Percentiles rank a stretch among this genome's conserved stretches.
phyloP scores from a whole-genome alignment of 2,113 vertebrate genomes.

The Sitta europaea region DNA sequence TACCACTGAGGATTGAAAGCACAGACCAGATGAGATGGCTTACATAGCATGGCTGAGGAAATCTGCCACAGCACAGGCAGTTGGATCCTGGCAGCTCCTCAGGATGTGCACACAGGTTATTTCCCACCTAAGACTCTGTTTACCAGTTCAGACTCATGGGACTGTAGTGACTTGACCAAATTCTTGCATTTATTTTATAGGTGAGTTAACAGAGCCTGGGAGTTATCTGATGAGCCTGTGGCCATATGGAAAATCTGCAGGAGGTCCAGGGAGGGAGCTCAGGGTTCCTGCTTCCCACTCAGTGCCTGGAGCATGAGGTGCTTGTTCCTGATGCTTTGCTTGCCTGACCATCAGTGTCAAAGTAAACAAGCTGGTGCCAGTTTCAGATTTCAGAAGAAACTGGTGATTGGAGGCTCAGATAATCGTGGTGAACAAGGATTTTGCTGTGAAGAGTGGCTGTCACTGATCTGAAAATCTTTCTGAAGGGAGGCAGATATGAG shows the following conservation, averaged over 20 bases:
- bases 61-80: not conserved
- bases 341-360: not conserved
- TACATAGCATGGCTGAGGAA: not conserved
- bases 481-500: not conserved
- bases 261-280: not conserved
- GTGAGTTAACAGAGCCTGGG: not conserved
- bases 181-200: not conserved
- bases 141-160: no score
- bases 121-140: not conserved
- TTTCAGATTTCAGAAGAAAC: not conserved
- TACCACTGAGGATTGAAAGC: not conserved
- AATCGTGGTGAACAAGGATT: not conserved
- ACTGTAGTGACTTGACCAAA: not conserved
- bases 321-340: not conserved
- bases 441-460: not conserved
- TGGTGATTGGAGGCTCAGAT: not conserved
- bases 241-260: not conserved
- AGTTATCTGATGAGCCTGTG: not conserved
- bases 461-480: not conserved
- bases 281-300: not conserved
- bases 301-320: fast-evolving
- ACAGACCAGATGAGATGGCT: not conserved
- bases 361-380: not conserved
- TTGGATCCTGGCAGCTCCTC: not conserved
- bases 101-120: not conserved